Evolutionary conservation across 1,140 invertebrate genomes (phyloP), one percentile per base, ranked within the genome.

Genomic region (Epicauta chinensis): DNA sequence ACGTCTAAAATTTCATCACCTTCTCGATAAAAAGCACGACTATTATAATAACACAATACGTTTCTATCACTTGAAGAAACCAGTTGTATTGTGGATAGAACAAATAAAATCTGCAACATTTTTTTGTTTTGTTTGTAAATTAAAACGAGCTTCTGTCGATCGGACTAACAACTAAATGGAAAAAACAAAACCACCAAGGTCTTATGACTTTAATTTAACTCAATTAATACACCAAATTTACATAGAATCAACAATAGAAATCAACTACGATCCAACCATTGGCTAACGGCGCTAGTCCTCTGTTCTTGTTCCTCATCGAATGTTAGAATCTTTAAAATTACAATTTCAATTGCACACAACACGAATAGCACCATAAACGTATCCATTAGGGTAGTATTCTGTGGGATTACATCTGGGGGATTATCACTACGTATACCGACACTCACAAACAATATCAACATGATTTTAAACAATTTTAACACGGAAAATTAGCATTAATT

Each of bases 361-460:
- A 70, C 62, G 44, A 70, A 70, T 15, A 70, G 32, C 4, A 63
- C 60, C 68, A 70, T 69, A 46, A 70, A 70, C 7, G 67, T 41
- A 46, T 68, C 66, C 61, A 68, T 48, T 45, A 56, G 54, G 10
- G 63, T 60, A 2, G 63, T 59, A 34, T 53, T 60, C 10, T 44
- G 34, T 38, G 46, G 43, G 12, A 43, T 37, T 2, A 43, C 56
- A 7, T 54, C 61, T 9, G 60, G 58, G 2, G 60, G 60, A 53
- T 61, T 53, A 45, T 65, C 62, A 16, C 41, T 44, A 23, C 42
- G 44, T 7, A 38, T 47, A 29, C 51, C 52, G 3, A 64, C 42
- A 30, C 55, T 53, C 35, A 55, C 41, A 16, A 59, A 17, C 9
- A 38, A 49, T 1, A 12, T n/a, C 3, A 54, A 54, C 41, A 55